Conservation (phyloP, 2,797 vertebrate species). For the Sebastes flavidus region DNA sequence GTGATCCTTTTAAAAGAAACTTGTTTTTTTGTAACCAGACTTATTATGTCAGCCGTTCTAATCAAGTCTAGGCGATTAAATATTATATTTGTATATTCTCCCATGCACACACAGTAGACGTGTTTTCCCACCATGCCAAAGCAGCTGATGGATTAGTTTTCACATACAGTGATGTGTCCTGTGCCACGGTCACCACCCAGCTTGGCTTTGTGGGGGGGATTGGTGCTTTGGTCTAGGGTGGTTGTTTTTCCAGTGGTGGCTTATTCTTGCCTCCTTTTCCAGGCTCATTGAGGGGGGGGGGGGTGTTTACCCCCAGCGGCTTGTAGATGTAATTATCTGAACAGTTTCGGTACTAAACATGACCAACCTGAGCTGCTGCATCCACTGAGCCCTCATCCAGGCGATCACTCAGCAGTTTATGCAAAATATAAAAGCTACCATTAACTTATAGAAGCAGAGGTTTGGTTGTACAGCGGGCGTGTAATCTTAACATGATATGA, state of each 20-base stretch:
- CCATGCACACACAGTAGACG: conserved; percentile 58
- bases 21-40: conserved; percentile 73
- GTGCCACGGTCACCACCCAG: conserved; percentile 62
- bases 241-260: conserved; percentile 50
- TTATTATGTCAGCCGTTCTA: conserved; percentile 63
- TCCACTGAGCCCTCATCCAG: conserved; percentile 47
- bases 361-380: conserved; percentile 55
- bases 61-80: conserved; percentile 63
- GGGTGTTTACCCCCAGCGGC: conserved; percentile 54
- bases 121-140: conserved; percentile 72
- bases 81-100: conserved; percentile 69
- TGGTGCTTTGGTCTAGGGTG: conserved; percentile 57
- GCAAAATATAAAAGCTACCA: conserved; percentile 38
- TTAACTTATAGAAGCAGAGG: conserved; percentile 69
- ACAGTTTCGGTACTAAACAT: conserved; percentile 58
- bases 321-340: conserved; percentile 5
- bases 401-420: conserved; percentile 37
- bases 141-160: conserved; percentile 71
- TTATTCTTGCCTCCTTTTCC: conserved; percentile 55
- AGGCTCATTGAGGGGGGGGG: background rate
- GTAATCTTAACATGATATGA: conserved; percentile 66
- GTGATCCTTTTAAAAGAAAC: conserved; percentile 69
- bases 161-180: conserved; percentile 44
- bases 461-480: conserved; percentile 88
- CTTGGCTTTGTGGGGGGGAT: conserved; percentile 54